Evolutionary conservation across 2,797 vertebrate genomes (phyloP).

Genomic region (Schizopygopsis malacanthus): DNA sequence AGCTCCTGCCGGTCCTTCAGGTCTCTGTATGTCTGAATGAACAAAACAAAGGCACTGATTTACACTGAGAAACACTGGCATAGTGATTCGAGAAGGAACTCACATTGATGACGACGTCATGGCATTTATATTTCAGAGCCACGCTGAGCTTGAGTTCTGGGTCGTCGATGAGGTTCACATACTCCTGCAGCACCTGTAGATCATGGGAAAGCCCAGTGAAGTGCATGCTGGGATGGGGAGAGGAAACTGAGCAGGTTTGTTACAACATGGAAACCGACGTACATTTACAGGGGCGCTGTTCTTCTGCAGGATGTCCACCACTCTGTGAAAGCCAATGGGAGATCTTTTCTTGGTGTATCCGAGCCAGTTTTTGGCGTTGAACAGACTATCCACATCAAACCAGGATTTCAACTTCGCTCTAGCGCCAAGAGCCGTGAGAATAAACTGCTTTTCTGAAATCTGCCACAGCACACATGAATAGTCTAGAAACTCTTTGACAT

Average conservation of each 20-base stretch:
- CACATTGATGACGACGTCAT: conserved; percentile 94
- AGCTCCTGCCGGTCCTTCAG: conserved; percentile 92
- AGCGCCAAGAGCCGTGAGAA: conserved; percentile 89
- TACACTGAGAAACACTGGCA: background rate
- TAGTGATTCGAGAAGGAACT: conserved; percentile 57
- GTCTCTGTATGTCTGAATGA: conserved; percentile 86
- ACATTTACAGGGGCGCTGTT: conserved; percentile 92
- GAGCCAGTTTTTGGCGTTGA: conserved; percentile 93
- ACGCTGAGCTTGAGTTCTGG: conserved; percentile 83
- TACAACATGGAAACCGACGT: background rate
- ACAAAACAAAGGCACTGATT: conserved; percentile 33
- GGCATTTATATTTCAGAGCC: conserved; percentile 93
- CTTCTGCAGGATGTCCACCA: conserved; percentile 94
- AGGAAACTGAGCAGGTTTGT: background rate
- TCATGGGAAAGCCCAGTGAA: background rate
- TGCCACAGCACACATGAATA: conserved; percentile 61
- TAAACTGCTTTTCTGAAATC: conserved; percentile 94
- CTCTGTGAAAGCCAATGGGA: conserved; percentile 89
- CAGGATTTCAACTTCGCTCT: conserved; percentile 92
- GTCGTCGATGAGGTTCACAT: conserved; percentile 89
- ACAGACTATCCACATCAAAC: conserved; percentile 91
- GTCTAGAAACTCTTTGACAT: background rate
- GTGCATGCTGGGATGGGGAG: background rate
- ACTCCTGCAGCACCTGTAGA: conserved; percentile 89
- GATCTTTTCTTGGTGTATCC: conserved; percentile 93